These are phyloP conservation scores for Macaca mulatta DNA, from an alignment of 2,113 vertebrate genomes.

Conservation along the genomic window DNA sequence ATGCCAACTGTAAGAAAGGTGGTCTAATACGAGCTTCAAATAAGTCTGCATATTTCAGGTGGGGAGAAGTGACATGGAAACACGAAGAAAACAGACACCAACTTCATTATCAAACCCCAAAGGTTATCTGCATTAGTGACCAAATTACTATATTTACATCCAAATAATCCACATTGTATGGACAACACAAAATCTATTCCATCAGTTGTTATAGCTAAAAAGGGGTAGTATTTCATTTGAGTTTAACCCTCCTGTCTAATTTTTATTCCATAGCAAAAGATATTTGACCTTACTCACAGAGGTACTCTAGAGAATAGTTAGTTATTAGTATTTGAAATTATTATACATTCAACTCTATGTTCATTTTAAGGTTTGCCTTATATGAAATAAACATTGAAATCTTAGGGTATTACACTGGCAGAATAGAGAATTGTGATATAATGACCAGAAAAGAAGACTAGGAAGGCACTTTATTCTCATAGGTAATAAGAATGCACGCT, in stretches of 20 bases:
- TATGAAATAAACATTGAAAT: conserved; percentile 25
- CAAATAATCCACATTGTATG: neutral
- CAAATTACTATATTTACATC: conserved; percentile 8
- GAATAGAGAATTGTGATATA: neutral
- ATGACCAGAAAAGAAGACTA: conserved; percentile 19
- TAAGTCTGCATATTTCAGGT: neutral
- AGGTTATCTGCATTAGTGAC: neutral
- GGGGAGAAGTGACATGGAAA: neutral
- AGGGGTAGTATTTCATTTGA: neutral
- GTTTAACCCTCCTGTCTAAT: conserved; percentile 3
- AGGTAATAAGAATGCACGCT: conserved; percentile 19
- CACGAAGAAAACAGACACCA: neutral
- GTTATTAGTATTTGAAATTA: conserved; percentile 43
- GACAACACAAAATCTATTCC: neutral
- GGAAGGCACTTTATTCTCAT: conserved; percentile 24
- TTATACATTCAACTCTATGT: conserved; percentile 8
- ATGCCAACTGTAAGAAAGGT: neutral
- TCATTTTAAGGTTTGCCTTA: conserved; percentile 32
- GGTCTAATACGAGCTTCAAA: neutral
- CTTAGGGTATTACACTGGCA: neutral
- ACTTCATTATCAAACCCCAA: neutral
- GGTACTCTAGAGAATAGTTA: conserved; percentile 26
- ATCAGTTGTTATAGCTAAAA: neutral
- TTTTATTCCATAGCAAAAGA: conserved; percentile 49
- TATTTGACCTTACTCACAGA: conserved; percentile 42